These are phyloP conservation scores for Odiellus spinosus DNA, from an alignment of 2,888 invertebrate genomes.

Conservation along the genomic window DNA sequence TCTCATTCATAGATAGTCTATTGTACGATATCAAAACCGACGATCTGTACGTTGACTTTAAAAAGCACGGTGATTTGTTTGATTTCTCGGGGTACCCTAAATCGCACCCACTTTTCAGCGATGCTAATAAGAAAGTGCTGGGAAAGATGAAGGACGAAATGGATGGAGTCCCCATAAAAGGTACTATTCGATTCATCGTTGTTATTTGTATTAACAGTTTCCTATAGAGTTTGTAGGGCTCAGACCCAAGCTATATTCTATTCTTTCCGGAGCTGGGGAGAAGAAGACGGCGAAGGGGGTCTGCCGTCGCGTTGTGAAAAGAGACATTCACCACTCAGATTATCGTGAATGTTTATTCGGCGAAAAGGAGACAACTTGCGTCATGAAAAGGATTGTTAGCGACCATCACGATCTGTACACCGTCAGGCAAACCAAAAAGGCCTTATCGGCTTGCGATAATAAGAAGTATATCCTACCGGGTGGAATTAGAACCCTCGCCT, in stretches of 20 bases:
- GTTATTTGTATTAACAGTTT: too few relatives aligned
- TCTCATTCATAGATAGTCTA: neutral
- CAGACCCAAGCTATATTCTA: neutral
- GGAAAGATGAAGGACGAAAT: constrained; percentile 23
- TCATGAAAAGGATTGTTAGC: too few relatives aligned
- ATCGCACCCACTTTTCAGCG: too few relatives aligned
- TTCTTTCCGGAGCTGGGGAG: neutral
- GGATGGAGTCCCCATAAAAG: constrained; percentile 10
- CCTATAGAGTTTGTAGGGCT: constrained; percentile 18
- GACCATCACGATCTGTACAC: neutral
- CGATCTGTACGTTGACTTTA: too few relatives aligned
- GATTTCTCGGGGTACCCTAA: too few relatives aligned
- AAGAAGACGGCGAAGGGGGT: neutral
- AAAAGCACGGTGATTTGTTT: too few relatives aligned
- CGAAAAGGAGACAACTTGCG: too few relatives aligned
- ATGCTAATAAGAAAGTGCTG: constrained; percentile 17
- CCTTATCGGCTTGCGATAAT: neutral
- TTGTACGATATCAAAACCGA: too few relatives aligned
- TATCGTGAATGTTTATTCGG: too few relatives aligned
- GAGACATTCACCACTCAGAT: too few relatives aligned
- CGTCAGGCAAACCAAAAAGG: neutral
- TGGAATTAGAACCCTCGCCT: neutral
- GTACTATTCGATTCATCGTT: too few relatives aligned
- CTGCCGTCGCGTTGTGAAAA: too few relatives aligned
- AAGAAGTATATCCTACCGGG: constrained; percentile 1